Base-by-base conservation (phyloP, 2,113 vertebrate genomes). In the Muntiacus muntjak region DNA sequence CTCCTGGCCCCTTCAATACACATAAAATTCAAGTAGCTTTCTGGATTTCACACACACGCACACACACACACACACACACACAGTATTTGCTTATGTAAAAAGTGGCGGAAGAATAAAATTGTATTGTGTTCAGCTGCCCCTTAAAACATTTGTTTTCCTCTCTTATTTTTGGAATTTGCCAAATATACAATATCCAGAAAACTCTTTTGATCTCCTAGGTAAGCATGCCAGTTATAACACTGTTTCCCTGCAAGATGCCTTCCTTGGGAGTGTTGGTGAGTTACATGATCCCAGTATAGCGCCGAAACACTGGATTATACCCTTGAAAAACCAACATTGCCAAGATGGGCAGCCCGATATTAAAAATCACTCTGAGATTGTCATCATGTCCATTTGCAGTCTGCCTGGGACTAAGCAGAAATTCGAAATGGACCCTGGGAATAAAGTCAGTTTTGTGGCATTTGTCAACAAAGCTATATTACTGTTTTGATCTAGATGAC, bases 401-500 rank as follows among this genome's bases (percentile, higher is more conserved):
- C 78, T 47, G 62, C 82, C 36, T 82, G 89, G 62, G 84, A 94
- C 92, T 28, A 88, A 97, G 97, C 87, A 98, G 98, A 98, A 98
- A 98, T 60, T 78, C n/a, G 97, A 98, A 97, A 98, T 30, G n/a
- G 54, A 64, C 82, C 58, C 91, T 87, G 94, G 57, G 97, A 98
- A 99, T 94, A 98, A 97, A 98, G 95, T 91, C 43, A 6, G 85
- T 78, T 98, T 98, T 98, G 94, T 96, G 86, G 86, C 89, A 96
- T 84, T 97, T 98, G 97, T 97, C 98, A 98, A 90, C 97, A 97
- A 89, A 97, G 82, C 58, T 97, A 58, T 97, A 96, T 98, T 95
- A 97, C 64, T 95, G 43, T 93, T 94, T 84, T 47, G 16, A 97
- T 97, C 91, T 94, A 2, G n/a, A 97, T 95, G 96, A 84, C 84